These are phyloP conservation scores for Takifugu ocellatus DNA, from an alignment of 2,797 vertebrate species.

Conservation along the genomic window DNA sequence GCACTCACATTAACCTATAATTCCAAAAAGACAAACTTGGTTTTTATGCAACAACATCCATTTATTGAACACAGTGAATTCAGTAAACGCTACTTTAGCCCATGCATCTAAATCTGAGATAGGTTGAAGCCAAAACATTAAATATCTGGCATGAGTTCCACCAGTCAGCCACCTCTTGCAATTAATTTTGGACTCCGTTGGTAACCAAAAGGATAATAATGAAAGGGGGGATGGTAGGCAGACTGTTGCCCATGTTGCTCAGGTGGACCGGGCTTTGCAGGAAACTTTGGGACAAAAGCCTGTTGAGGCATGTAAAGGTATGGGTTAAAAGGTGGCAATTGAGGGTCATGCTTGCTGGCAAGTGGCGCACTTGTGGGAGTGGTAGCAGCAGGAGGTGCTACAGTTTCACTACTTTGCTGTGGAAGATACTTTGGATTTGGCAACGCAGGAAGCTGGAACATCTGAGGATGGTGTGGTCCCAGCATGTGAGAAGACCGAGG, in stretches of 20 bases:
- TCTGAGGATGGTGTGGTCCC: conserved; percentile 14
- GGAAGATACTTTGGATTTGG: conserved; percentile 11
- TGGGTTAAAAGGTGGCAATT: conserved; percentile 25
- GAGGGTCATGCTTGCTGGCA: background rate
- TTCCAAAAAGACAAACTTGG: no score
- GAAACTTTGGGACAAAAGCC: conserved; percentile 20
- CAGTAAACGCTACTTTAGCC: no score
- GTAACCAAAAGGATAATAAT: conserved; percentile 8
- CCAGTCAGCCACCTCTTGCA: background rate
- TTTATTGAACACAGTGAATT: no score
- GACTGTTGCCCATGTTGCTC: conserved; percentile 2
- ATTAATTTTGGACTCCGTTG: background rate
- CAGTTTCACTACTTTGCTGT: conserved; percentile 1
- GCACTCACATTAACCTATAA: no score
- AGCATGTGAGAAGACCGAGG: background rate
- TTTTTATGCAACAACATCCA: no score
- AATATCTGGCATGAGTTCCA: no score
- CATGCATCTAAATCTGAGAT: no score
- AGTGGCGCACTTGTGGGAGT: background rate
- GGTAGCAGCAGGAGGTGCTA: background rate
- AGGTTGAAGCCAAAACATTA: no score
- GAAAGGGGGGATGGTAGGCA: background rate
- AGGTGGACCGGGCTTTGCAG: conserved; percentile 11
- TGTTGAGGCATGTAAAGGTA: conserved; percentile 18
- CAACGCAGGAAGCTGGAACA: conserved; percentile 21